Evolutionary conservation across 1,140 invertebrate species (phyloP).

Genomic region (Galendromus occidentalis): DNA sequence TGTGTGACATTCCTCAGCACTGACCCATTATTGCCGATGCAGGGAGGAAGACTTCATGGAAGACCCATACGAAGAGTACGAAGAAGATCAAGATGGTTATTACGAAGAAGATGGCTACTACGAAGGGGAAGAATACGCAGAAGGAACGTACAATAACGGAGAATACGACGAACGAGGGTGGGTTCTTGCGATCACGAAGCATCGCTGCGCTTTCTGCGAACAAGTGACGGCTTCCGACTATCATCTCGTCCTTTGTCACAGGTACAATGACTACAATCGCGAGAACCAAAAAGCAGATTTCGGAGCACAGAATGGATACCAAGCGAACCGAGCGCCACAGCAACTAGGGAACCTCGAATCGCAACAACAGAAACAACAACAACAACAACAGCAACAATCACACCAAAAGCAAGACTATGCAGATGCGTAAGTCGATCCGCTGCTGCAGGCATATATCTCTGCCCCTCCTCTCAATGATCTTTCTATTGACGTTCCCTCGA

Average conservation of each 20-base stretch:
- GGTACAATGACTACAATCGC: conserved; percentile 19
- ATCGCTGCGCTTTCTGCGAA: conserved; percentile 19
- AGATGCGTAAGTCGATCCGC: conserved; percentile 22
- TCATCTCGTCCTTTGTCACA: too few species aligned
- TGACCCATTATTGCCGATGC: conserved; percentile 14
- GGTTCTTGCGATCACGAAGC: conserved; percentile 19
- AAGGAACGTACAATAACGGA: too few species aligned
- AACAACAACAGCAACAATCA: conserved; percentile 22
- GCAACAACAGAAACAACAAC: conserved; percentile 26
- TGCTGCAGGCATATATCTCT: too few species aligned
- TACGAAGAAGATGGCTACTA: conserved; percentile 36
- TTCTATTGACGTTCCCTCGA: neutral
- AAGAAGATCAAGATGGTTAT: conserved; percentile 28
- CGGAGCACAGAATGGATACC: conserved; percentile 23
- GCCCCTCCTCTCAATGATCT: too few species aligned
- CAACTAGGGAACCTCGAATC: conserved; percentile 21
- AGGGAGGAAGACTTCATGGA: conserved; percentile 16
- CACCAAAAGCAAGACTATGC: conserved; percentile 19
- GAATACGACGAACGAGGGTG: conserved; percentile 14
- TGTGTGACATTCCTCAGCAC: too few species aligned
- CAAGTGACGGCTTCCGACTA: too few species aligned
- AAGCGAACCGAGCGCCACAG: conserved; percentile 17
- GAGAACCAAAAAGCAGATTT: conserved; percentile 22
- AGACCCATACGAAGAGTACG: conserved; percentile 21
- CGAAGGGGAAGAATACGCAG: conserved; percentile 15